Percentiles rank a stretch among this genome's conserved stretches.
Conservation (phyloP, 2,888 invertebrate genomes). For the Xylocampa areola region DNA sequence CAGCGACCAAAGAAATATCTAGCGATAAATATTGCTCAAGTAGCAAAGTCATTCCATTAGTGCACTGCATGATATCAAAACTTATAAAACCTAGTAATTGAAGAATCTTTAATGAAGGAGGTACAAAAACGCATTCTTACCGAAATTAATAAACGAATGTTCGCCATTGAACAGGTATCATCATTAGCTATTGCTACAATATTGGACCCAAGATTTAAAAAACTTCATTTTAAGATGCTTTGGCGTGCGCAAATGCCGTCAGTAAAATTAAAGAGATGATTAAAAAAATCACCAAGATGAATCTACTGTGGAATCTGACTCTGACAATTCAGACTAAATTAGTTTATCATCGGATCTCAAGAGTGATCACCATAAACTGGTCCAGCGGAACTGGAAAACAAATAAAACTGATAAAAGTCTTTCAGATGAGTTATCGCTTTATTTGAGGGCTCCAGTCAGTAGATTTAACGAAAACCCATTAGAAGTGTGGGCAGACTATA, state of each 20-base stretch:
- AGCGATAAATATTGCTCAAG: slow-evolving; percentile 22
- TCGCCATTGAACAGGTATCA: slow-evolving; percentile 32
- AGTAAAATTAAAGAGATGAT: slow-evolving; percentile 38
- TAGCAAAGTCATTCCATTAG: slow-evolving; percentile 50
- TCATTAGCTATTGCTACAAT: slow-evolving; percentile 39
- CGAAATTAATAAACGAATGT: slow-evolving; percentile 37
- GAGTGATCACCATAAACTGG: slow-evolving; percentile 60
- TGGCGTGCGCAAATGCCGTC: slow-evolving; percentile 29
- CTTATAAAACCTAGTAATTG: slow-evolving; percentile 34
- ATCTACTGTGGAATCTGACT: slow-evolving; percentile 47
- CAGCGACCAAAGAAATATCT: slow-evolving; percentile 65
- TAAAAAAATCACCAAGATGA: slow-evolving; percentile 6
- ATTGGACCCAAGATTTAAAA: slow-evolving; percentile 43
- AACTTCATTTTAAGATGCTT: slow-evolving; percentile 36
- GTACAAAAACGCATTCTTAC: slow-evolving; percentile 29
- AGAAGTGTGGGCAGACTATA: slow-evolving; percentile 54
- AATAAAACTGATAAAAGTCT: slow-evolving; percentile 51
- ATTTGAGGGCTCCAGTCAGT: slow-evolving; percentile 45
- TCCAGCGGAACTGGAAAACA: slow-evolving; percentile 57
- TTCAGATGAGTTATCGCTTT: slow-evolving; percentile 49
- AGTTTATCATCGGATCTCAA: slow-evolving; percentile 47
- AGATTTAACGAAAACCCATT: slow-evolving; percentile 54
- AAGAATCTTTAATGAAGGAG: slow-evolving; percentile 39
- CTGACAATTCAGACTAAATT: slow-evolving; percentile 57
- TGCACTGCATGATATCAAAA: slow-evolving; percentile 49